Evolutionary conservation across 2,888 invertebrate species (phyloP), one percentile per base, ranked within the genome.

Genomic region (Saturnia pavonia): DNA sequence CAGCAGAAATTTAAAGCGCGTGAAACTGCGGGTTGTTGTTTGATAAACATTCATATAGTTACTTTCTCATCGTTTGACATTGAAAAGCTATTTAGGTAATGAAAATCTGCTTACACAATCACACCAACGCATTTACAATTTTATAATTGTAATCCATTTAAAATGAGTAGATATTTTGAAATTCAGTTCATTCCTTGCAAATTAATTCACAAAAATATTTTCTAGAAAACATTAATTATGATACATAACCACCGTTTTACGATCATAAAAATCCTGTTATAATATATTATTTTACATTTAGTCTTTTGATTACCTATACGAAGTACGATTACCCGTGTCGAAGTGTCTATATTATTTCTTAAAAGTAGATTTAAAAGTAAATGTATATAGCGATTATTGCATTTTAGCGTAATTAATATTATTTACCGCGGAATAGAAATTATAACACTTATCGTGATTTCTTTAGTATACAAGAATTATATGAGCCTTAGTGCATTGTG

Each of bases 51-150:
- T 22, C 9, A 54, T 54, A 54, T n/a, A n/a, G 7, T 7, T n/a
- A n/a, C 51, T 54, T 54, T 54, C 22, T 54, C 51, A 54, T 54
- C n/a, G 19, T 54, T n/a, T 54, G 51, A 54, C n/a, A 54, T 54
- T 19, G 51, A 54, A 54, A 54, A 54, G 51, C 16, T 54, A 54
- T n/a, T 54, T 54, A 54, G 22, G n/a, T 7, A 22, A 54, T 54
- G 51, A 54, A 54, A 54, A 8, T 54, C 51, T n/a, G n/a, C 19
- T 54, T 4, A 54, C 22, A 54, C 7, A 54, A 54, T 54, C 16
- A 54, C n/a, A 54, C 7, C 1, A 54, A 54, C 1, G 8, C 22
- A n/a, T 22, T 54, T n/a, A 22, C 51, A 54, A 54, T 54, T 22
- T 7, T 22, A 9, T 54, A 54, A 54, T n/a, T 54, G n/a, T 6